These are phyloP conservation scores for Xylota segnis DNA, from an alignment of 2,888 invertebrate species.

Conservation along the genomic window DNA sequence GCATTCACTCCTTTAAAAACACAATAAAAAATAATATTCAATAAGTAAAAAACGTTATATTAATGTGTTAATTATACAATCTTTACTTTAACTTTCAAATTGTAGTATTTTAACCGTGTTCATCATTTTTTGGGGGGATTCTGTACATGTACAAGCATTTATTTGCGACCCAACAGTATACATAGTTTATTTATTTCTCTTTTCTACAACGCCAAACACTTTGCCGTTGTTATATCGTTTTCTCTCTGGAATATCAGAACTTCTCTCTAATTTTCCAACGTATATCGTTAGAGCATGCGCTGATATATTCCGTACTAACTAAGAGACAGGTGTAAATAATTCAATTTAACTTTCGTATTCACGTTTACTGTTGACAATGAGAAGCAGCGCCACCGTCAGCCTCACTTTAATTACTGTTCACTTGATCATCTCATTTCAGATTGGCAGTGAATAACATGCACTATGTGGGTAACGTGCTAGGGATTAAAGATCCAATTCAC, in stretches of 20 bases:
- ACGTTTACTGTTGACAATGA: slow-evolving; percentile 33
- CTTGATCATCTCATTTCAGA: slow-evolving; percentile 85
- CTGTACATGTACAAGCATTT: neutral
- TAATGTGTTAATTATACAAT: no score
- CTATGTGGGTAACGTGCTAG: slow-evolving; percentile 93
- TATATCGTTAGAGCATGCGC: slow-evolving; percentile 7
- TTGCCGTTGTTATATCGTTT: slow-evolving; percentile 4
- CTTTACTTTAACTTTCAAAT: no score
- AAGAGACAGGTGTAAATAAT: slow-evolving; percentile 66
- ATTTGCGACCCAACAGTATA: neutral
- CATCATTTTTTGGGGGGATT: no score
- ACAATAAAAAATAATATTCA: no score
- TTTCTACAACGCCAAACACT: neutral
- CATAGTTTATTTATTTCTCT: neutral
- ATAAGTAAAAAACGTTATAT: no score
- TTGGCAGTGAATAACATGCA: slow-evolving; percentile 97
- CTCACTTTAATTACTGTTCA: slow-evolving; percentile 56
- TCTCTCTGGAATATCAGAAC: slow-evolving; percentile 3
- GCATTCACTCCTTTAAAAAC: no score
- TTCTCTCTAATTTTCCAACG: neutral
- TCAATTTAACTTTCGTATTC: slow-evolving; percentile 50
- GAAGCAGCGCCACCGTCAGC: slow-evolving; percentile 30
- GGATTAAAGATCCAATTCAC: slow-evolving; percentile 99
- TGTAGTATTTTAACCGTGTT: no score
- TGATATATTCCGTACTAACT: slow-evolving; percentile 14